These are phyloP conservation scores for Ctenicera cuprea DNA, from an alignment of 2,888 invertebrate species.

Conservation along the genomic window DNA sequence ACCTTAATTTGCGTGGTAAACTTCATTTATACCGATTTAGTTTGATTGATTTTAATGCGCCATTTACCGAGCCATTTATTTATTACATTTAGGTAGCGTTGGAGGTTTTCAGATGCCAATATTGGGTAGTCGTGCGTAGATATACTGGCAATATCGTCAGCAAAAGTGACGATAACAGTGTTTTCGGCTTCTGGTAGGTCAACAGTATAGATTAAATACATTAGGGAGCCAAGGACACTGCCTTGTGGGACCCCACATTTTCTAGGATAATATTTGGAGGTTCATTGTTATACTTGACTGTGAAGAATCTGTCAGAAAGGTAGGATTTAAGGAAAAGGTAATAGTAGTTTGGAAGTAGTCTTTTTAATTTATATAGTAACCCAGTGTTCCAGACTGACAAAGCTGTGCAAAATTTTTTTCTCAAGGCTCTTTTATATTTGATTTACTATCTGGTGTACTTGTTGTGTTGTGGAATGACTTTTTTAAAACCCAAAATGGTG, in stretches of 20 bases:
- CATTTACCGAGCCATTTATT: not conserved
- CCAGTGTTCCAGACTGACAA: constrained; percentile 12
- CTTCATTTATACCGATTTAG: constrained; percentile 2
- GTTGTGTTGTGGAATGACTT: constrained; percentile 16
- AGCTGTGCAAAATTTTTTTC: constrained; percentile 19
- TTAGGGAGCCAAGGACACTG: not conserved
- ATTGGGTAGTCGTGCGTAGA: constrained; percentile 22
- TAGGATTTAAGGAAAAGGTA: constrained; percentile 32
- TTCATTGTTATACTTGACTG: constrained; percentile 23
- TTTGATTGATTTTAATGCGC: constrained; percentile 9
- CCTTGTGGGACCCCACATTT: not conserved
- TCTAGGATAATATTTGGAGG: not conserved
- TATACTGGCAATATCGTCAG: constrained; percentile 20
- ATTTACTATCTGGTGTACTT: constrained; percentile 13
- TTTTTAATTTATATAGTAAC: constrained; percentile 22
- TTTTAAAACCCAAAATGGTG: constrained; percentile 25
- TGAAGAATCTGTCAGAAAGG: constrained; percentile 21
- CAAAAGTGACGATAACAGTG: constrained; percentile 24
- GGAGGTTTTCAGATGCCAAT: constrained; percentile 21
- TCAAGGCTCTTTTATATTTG: constrained; percentile 15
- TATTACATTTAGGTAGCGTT: constrained; percentile 7
- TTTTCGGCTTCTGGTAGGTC: constrained; percentile 5
- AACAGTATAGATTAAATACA: not conserved
- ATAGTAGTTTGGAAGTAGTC: constrained; percentile 17
- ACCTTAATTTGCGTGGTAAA: not conserved